Evolutionary conservation across 2,113 vertebrate genomes (phyloP), one percentile per base, ranked within the genome.

Genomic region (Taxidea taxus): DNA sequence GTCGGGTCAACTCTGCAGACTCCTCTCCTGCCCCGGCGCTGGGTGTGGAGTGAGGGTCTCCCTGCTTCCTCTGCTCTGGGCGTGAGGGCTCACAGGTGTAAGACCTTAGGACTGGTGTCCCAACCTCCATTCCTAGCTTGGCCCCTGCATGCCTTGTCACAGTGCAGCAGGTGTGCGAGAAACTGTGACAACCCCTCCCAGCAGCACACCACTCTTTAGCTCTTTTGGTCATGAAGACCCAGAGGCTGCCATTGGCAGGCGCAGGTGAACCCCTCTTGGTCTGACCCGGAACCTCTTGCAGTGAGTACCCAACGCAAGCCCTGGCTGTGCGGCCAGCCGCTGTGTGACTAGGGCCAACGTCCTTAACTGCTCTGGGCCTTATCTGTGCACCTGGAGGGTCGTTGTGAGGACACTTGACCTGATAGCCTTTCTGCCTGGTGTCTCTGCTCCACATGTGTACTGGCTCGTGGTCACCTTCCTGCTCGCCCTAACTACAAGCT

Each of bases 181-280:
- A 39, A 49, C 29, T 2, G 3, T 20, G n/a, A 16, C 6, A 13
- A 31, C 4, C 37, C 21, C 72, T 27, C 4, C 25, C 0, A 12
- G 58, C 6, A 0, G 12, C 47, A 27, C 0, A 8, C 27, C 39
- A 1, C 75, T 1, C 31, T 34, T 4, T 4, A 14, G 58, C 34
- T 42, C 27, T 25, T 15, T 13, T 1, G 13, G 31, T 54, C 42
- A 37, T 3, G 21, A 27, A 49, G 74, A 34, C n/a, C 47, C 83
- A 0, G 66, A 25, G 47, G 81, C 62, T 10, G 0, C 13, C 10
- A 0, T 1, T 4, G 20, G 39, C 11, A 11, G 21, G 8, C 18
- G 7, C 29, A 15, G 78, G 31, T 15, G 29, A 20, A 51, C 15
- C 23, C 15, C 12, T 3, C 2, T 14, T 23, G 12, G 31, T 62